Conservation (phyloP, 2,797 vertebrate genomes). For the Coracias cyanogaster region DNA sequence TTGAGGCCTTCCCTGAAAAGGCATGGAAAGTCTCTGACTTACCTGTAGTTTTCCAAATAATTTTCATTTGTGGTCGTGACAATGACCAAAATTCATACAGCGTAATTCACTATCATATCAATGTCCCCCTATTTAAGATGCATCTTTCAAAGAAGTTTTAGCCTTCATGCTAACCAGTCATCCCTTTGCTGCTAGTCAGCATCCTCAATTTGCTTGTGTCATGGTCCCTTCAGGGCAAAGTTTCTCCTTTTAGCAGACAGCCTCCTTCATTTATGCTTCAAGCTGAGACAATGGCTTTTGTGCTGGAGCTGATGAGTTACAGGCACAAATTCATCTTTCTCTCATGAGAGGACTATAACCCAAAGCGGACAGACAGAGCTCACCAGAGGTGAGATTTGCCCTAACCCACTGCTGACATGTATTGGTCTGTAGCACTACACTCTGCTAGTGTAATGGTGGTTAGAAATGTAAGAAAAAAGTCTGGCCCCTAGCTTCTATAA, state of each 20-base stretch:
- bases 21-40: background rate
- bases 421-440: background rate
- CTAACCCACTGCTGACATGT: background rate
- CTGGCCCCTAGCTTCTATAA: background rate
- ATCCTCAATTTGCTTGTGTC: background rate
- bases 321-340: background rate
- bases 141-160: background rate
- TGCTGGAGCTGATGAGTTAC: background rate
- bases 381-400: background rate
- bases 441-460: fast-evolving
- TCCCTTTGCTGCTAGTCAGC: background rate
- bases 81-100: background rate
- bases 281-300: background rate
- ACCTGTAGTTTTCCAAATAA: background rate
- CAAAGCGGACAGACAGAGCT: background rate
- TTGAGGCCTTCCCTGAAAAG: background rate
- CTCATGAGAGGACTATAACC: background rate
- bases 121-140: background rate
- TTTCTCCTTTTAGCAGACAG: background rate
- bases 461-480: background rate
- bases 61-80: background rate
- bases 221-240: background rate
- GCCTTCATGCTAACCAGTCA: background rate
- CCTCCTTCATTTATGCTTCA: background rate
- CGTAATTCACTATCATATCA: background rate